Conservation (phyloP, 2,888 invertebrate species). For the Drosophila anceps region DNA sequence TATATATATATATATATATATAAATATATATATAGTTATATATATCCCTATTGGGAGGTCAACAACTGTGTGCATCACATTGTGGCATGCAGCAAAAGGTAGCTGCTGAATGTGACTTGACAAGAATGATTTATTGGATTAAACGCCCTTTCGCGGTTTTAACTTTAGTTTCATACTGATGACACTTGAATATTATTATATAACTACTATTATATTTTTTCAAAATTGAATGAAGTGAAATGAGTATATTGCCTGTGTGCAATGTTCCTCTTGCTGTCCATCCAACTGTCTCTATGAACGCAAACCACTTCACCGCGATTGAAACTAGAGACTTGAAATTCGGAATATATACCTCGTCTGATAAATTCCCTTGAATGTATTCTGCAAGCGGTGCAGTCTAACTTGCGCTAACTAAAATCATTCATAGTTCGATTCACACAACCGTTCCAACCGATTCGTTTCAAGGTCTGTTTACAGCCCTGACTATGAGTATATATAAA, state of each 20-base stretch:
- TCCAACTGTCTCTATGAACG: too few species aligned
- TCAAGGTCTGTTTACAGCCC: neutral
- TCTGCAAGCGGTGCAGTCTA: too few species aligned
- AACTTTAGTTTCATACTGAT: neutral
- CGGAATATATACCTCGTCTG: too few species aligned
- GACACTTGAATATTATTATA: neutral
- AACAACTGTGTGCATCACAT: conserved; percentile 1
- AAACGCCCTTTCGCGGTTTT: conserved; percentile 1
- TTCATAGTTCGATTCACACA: neutral
- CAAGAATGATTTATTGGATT: conserved; percentile 15
- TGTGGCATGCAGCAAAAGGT: conserved; percentile 17
- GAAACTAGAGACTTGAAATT: too few species aligned
- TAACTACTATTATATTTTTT: neutral
- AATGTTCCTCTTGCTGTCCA: too few species aligned
- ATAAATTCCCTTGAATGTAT: too few species aligned
- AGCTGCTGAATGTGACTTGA: conserved; percentile 1
- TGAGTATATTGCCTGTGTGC: too few species aligned
- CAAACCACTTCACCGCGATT: too few species aligned
- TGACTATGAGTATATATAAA: neutral
- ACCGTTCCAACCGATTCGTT: neutral
- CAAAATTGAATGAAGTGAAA: too few species aligned
- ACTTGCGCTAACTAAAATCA: neutral
- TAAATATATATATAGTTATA: neutral
- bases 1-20: neutral
- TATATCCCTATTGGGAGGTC: conserved; percentile 41